Percentiles rank a stretch among this genome's conserved stretches.
These are phyloP conservation scores for Lamellibrachia columna DNA, from an alignment of 2,888 invertebrate genomes.

Conservation along the genomic window DNA sequence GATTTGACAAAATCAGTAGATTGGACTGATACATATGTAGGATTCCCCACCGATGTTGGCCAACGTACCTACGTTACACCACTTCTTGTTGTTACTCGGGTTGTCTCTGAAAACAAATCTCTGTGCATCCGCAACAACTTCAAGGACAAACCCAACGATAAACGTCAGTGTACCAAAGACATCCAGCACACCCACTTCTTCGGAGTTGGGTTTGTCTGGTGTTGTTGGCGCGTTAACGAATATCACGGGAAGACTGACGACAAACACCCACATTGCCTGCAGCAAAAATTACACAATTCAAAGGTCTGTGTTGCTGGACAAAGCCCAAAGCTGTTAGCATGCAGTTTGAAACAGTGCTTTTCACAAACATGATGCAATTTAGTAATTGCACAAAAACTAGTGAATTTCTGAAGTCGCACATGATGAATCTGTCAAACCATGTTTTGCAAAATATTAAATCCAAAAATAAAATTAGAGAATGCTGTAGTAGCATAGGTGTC, in stretches of 20 bases:
- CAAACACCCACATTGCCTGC: constrained; percentile 81
- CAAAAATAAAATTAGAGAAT: background rate
- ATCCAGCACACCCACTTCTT: constrained; percentile 69
- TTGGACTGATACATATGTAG: too few species aligned
- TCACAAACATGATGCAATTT: background rate
- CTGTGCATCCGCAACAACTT: constrained; percentile 91
- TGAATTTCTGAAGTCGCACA: background rate
- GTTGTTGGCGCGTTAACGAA: constrained; percentile 71
- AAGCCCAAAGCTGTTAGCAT: background rate
- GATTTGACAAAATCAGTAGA: too few species aligned
- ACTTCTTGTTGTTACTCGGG: constrained; percentile 87
- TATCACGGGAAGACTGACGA: constrained; percentile 90
- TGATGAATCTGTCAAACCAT: background rate
- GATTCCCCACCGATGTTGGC: too few species aligned
- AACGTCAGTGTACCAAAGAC: constrained; percentile 87
- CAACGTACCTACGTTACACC: constrained; percentile 72
- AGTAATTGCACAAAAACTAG: background rate
- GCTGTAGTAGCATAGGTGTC: background rate
- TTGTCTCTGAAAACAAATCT: constrained; percentile 91
- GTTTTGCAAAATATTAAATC: background rate
- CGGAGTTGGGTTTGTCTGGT: constrained; percentile 23
- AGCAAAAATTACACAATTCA: constrained; percentile 19
- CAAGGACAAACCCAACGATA: constrained; percentile 70
- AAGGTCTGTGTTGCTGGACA: background rate
- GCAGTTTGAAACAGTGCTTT: background rate